Base-by-base conservation (phyloP, 2,888 invertebrate genomes). In the Druceiella hillmani region DNA sequence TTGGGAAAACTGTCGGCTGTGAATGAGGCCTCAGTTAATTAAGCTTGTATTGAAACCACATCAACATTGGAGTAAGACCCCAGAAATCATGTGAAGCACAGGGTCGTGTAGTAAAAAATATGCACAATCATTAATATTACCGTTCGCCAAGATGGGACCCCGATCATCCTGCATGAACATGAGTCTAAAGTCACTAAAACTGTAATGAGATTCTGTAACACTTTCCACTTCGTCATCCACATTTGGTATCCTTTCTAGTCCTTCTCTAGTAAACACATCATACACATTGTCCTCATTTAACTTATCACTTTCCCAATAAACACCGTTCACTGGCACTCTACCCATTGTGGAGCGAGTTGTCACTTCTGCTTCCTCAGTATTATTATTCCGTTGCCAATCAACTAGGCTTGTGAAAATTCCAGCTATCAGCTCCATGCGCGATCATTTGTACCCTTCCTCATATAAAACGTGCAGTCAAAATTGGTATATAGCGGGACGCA, bases 281-380 rank as follows among this genome's bases (percentile, higher is more conserved):
- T 68, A 60, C 36, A 58, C 61, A 42, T 60, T 58, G 39, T 51
- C 48, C 24, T 59, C 53, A 42, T 59, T 51, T 51, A 59, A 48
- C 52, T 62, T 63, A 46, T 72, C 68, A 48, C 57, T 58, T 51
- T 69, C 66, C 72, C 72, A 73, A 53, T 70, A 73, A 38, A 58
- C 64, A 3, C 40, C 46, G 58, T 56, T 59, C 65, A 64, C 66
- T 64, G 65, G 66, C 50, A 62, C 61, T 45, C 52, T 14, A 25
- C 27, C 52, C 54, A 57, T 52, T 40, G 52, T 47, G 35, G 55
- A 49, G 35, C 43, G 47, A 22, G 50, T 46, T 16, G 52, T 42
- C 40, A 43, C 38, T 34, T 43, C 40, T 45, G 55, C 54, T 41
- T 48, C 46, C 10, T 20, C 34, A 9, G 13, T 34, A 11, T 16